These are phyloP conservation scores for Sakesphorus luctuosus DNA, from an alignment of 2,113 vertebrate genomes.

Conservation along the genomic window DNA sequence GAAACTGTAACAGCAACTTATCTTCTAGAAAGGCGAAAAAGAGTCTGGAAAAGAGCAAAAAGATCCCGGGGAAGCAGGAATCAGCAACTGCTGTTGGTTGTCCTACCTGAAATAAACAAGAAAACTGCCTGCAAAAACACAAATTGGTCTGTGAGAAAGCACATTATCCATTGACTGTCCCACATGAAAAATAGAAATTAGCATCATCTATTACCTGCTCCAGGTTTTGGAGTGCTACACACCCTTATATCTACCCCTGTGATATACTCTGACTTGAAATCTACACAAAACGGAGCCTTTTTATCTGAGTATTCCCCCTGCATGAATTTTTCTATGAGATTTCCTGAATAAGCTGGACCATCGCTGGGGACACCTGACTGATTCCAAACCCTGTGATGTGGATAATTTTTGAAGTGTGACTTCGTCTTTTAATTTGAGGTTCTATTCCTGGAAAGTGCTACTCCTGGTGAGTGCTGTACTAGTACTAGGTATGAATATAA, in stretches of 20 bases:
- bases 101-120: not conserved
- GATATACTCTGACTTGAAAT: not conserved
- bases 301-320: not conserved
- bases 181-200: not conserved
- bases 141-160: not conserved
- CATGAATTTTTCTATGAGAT: not conserved
- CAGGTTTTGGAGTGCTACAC: not conserved
- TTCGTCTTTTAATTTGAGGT: not conserved
- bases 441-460: not conserved
- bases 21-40: not conserved
- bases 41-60: not conserved
- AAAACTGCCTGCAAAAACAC: not conserved
- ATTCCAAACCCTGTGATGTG: not conserved
- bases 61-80: not conserved
- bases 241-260: not conserved
- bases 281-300: not conserved
- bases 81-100: accelerated
- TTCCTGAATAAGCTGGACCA: not conserved
- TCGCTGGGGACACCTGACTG: not conserved
- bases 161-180: not conserved
- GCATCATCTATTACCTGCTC: not conserved
- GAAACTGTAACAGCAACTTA: not conserved
- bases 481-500: not conserved
- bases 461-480: not conserved
- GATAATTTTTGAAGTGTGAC: not conserved